Conservation (phyloP, 2,113 vertebrate species). For the Damaliscus lunatus region DNA sequence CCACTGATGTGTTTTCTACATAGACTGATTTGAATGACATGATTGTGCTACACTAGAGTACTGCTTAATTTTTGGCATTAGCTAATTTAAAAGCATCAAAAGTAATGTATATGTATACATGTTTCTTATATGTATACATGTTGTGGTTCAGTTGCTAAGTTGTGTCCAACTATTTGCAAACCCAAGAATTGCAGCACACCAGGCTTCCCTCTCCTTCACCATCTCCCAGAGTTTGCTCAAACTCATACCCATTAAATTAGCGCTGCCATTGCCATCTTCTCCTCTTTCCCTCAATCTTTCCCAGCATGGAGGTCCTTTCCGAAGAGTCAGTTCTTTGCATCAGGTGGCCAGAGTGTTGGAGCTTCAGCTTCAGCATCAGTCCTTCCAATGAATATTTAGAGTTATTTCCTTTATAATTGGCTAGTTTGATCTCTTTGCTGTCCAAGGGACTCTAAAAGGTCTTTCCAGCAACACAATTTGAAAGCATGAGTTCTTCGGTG, state of each 20-base stretch:
- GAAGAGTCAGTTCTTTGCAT: background rate
- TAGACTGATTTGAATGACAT: background rate
- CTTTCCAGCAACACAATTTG: background rate
- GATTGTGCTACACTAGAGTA: background rate
- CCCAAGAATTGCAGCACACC: background rate
- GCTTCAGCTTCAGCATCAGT: background rate
- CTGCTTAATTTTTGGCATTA: background rate
- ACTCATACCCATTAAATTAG: background rate
- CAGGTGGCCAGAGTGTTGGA: background rate
- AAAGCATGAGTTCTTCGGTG: background rate
- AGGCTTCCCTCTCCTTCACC: background rate
- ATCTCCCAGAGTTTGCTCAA: background rate
- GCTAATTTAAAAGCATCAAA: background rate
- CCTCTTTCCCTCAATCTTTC: background rate
- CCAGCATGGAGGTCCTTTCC: background rate
- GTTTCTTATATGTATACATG: background rate
- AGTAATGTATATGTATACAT: background rate
- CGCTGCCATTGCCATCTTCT: background rate
- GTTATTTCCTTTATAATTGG: background rate
- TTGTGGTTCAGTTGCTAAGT: background rate
- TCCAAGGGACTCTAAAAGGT: background rate
- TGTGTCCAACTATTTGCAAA: background rate
- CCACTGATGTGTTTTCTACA: background rate
- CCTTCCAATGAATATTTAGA: background rate
- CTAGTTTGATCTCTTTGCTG: background rate